These are phyloP conservation scores for Cydia fagiglandana DNA, from an alignment of 1,140 invertebrate species.

Conservation along the genomic window DNA sequence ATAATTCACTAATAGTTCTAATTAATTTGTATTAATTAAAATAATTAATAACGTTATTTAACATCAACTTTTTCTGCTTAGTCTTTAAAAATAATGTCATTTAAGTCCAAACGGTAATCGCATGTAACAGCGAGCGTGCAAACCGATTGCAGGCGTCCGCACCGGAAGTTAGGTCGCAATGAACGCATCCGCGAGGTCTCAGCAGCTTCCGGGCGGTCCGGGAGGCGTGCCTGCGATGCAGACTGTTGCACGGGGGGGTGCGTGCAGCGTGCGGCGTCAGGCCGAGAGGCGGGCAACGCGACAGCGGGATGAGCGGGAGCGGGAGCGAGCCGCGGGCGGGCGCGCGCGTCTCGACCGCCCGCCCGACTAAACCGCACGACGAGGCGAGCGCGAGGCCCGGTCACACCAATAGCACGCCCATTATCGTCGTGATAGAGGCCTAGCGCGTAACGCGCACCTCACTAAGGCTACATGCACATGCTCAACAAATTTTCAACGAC, in stretches of 20 bases:
- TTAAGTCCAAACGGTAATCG: not conserved
- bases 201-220: conserved; percentile 52
- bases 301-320: conserved; percentile 33
- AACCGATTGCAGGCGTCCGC: conserved; percentile 44
- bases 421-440: conserved; percentile 32
- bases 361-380: conserved; percentile 45
- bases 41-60: not conserved
- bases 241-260: conserved; percentile 42
- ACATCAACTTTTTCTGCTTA: not conserved
- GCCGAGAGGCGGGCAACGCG: conserved; percentile 38
- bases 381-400: conserved; percentile 16
- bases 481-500: not conserved
- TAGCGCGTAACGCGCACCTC: conserved; percentile 1
- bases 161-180: conserved; percentile 52
- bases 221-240: conserved; percentile 44
- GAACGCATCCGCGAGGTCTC: conserved; percentile 73
- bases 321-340: conserved; percentile 45
- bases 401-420: conserved; percentile 46
- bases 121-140: not conserved
- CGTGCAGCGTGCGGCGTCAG: conserved; percentile 37
- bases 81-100: not conserved
- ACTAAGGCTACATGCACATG: not conserved
- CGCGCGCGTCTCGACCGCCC: conserved; percentile 48
- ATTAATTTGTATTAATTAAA: not conserved
- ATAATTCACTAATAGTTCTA: not conserved